A percentile compares a stretch with the other conserved stretches of the same genome.
phyloP scores from a whole-genome alignment of 2,113 vertebrate species.

The Genyomyrus donnyi region DNA sequence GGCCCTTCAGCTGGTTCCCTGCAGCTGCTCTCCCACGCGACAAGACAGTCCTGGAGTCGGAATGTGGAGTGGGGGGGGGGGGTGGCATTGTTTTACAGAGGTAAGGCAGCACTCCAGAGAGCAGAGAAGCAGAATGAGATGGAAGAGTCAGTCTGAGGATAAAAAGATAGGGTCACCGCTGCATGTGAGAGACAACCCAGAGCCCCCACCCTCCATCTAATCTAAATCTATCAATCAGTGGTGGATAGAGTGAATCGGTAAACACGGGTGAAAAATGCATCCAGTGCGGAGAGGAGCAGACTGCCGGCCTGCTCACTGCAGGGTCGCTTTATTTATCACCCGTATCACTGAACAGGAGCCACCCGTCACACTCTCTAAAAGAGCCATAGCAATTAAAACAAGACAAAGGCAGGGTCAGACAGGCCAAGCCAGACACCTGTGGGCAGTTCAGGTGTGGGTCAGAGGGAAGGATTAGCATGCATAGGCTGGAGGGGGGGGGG shows the following conservation, averaged over 20 bases:
- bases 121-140: constrained; percentile 13
- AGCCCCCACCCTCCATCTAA: neutral
- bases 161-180: constrained; percentile 42
- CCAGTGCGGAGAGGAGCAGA: neutral
- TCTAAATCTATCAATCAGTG: constrained; percentile 44
- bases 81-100: neutral
- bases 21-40: neutral
- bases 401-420: neutral
- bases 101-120: constrained; percentile 10
- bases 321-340: neutral
- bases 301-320: neutral
- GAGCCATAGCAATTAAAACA: neutral
- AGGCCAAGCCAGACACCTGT: neutral
- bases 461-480: constrained; percentile 14
- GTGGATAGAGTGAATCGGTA: constrained; percentile 38
- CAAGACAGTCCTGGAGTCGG: neutral
- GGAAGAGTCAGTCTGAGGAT: constrained; percentile 12
- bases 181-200: constrained; percentile 36
- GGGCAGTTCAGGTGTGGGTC: neutral
- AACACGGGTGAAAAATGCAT: constrained; percentile 10
- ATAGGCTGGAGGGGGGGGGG: neutral
- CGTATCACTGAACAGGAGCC: neutral
- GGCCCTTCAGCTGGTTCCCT: neutral
- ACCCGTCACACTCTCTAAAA: neutral
- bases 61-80: neutral